Base-by-base conservation (phyloP, 2,888 invertebrate species). In the Neoscelio sp. region DNA sequence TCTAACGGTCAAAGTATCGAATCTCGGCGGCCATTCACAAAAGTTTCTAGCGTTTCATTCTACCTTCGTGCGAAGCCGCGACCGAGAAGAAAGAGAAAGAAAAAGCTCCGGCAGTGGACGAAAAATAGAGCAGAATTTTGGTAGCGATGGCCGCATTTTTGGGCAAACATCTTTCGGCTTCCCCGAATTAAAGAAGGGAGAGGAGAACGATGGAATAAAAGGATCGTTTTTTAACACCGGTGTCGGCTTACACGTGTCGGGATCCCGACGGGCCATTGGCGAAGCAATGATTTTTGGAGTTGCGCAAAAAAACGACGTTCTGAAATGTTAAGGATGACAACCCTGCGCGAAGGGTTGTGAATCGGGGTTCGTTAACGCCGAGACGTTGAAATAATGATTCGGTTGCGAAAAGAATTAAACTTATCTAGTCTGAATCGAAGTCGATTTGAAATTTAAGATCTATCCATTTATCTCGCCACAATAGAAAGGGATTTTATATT, bases 331-430 rank as follows among this genome's bases (percentile, higher is more conserved):
- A 26, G 35, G 42, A 48, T 42, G 62, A 62, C 54, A 46, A 40
- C 70, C 48, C 60, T 60, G 40, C 33, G 33, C 67, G 56, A 58
- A 40, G 67, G 38, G 48, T 64, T 65, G 58, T 73, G 80, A 78
- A 77, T 71, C 58, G 78, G 56, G 79, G 87, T 87, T 88, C n/a
- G n/a, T n/a, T n/a, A n/a, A n/a, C n/a, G n/a, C n/a, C n/a, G n/a
- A n/a, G 33, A 33, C 33, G n/a, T 7, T 33, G 33, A 33, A 33
- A 33, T 88, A 87, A 88, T 88, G 88, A 86, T 18, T n/a, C 35
- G 13, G 20, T 48, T 7, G 40, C 23, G 20, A 18, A 48, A 15
- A 30, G 15, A 54, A 38, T 3, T 7, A 62, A 58, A 44, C 23
- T 56, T 38, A 13, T 56, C 26, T 56, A 35, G 23, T 13, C n/a